Conservation (phyloP, 2,888 invertebrate species). For the Cataglyphis albicans region DNA sequence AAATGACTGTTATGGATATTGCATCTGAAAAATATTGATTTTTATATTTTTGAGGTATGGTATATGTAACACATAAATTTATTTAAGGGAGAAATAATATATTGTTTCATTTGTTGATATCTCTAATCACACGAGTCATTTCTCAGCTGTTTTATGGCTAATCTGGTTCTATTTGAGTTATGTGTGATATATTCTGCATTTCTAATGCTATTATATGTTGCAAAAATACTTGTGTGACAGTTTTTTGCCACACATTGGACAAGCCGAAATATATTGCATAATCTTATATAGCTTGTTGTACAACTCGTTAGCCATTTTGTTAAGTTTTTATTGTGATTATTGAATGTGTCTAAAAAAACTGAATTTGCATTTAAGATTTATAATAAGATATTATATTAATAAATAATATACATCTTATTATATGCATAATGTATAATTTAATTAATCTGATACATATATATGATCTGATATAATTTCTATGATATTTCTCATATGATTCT, state of each 20-base stretch:
- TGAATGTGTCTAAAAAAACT: neutral
- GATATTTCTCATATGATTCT: neutral
- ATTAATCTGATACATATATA: constrained; percentile 1
- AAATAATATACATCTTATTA: neutral
- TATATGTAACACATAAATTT: neutral
- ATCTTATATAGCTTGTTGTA: neutral
- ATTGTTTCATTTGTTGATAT: neutral
- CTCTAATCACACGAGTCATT: neutral
- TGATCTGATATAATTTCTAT: neutral
- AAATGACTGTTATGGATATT: neutral
- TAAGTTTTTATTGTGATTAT: neutral
- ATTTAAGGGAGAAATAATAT: neutral
- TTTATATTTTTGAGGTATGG: neutral
- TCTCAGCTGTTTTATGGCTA: neutral
- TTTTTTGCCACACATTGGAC: neutral
- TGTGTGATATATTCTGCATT: neutral
- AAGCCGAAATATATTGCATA: neutral
- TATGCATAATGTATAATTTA: neutral
- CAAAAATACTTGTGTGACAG: constrained; percentile 1
- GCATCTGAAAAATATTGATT: neutral
- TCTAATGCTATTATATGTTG: constrained; percentile 2
- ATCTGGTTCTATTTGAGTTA: neutral
- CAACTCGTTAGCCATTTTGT: neutral
- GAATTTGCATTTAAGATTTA: neutral
- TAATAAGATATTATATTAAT: neutral